Base-by-base conservation (phyloP, 2,888 invertebrate genomes). In the Drosophila monieri region DNA sequence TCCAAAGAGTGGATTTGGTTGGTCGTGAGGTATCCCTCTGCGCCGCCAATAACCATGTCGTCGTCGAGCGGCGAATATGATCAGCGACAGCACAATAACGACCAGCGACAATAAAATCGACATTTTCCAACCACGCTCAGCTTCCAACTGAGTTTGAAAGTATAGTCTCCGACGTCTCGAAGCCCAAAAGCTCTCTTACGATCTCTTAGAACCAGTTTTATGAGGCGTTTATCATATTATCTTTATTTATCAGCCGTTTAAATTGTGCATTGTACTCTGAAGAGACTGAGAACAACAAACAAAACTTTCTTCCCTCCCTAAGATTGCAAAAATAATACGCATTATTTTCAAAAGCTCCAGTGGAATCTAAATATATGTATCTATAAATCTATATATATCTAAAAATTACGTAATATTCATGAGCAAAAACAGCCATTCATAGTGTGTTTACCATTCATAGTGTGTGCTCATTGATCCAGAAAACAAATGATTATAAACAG, bases 1-100 rank as follows among this genome's bases (percentile, higher is more conserved):
- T 3, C 90, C 89, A 8, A 5, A 54, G 1, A 60, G 3, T 9
- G 73, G 73, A 9, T 9, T 51, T 3, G 90, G 85, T 15, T 52
- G 54, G 35, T 87, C 88, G 35, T 86, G 80, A 0, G 80, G 85
- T 9, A 89, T 77, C 3, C 80, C 80, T 0, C 88, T 80, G 3
- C 74, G 68, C 14, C 72, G 67, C 90, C 90, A 89, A 25, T 90
- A 88, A 8, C 51, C 56, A 44, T 54, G 23, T 2, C 78, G 74
- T 6, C 67, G 55, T 3, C 60, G 59, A 0, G 48, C 87, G 21
- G 46, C 66, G 14, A 73, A 86, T 10, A 46, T 49, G 0, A 88
- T 18, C 55, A 88, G 54, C 30, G 61, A 21, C 6, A 61, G 5
- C 6, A 57, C 32, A 37, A 84, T 14, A 6, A 52, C 76, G 9